phyloP scores from a whole-genome alignment of 2,797 vertebrate genomes.

The Borostomias antarcticus region DNA sequence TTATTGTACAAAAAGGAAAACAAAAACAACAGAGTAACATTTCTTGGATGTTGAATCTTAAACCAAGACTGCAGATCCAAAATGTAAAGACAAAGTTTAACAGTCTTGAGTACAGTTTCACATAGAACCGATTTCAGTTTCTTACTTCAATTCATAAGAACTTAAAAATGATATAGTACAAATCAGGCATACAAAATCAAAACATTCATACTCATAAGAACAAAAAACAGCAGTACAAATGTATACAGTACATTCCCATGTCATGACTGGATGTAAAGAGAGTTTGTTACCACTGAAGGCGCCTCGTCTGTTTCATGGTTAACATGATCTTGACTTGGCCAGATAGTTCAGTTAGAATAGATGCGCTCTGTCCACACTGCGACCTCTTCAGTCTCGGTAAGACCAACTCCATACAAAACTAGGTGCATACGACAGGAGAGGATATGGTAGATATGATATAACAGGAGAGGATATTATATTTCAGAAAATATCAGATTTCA shows the following conservation, averaged over 20 bases:
- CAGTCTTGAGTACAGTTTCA: background rate
- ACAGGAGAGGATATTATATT: background rate
- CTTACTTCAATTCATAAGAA: constrained; percentile 34
- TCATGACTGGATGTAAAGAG: background rate
- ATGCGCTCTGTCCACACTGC: background rate
- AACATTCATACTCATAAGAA: background rate
- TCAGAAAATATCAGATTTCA: background rate
- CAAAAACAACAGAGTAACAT: constrained; percentile 5
- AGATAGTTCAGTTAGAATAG: background rate
- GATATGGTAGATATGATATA: background rate
- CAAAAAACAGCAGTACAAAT: background rate
- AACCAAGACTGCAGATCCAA: background rate
- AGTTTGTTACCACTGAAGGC: background rate
- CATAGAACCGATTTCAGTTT: background rate
- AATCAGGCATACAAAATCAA: constrained; percentile 5
- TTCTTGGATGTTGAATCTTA: background rate
- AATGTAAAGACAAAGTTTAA: background rate
- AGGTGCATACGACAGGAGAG: background rate
- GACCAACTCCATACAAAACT: constrained; percentile 1
- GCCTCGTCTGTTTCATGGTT: background rate
- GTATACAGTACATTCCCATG: background rate
- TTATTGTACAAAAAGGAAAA: constrained; percentile 10
- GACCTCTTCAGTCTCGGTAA: background rate
- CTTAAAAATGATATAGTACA: constrained; percentile 71
- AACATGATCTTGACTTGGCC: background rate